Base-by-base conservation (phyloP, 2,888 invertebrate genomes). In the Coelopa pilipes region DNA sequence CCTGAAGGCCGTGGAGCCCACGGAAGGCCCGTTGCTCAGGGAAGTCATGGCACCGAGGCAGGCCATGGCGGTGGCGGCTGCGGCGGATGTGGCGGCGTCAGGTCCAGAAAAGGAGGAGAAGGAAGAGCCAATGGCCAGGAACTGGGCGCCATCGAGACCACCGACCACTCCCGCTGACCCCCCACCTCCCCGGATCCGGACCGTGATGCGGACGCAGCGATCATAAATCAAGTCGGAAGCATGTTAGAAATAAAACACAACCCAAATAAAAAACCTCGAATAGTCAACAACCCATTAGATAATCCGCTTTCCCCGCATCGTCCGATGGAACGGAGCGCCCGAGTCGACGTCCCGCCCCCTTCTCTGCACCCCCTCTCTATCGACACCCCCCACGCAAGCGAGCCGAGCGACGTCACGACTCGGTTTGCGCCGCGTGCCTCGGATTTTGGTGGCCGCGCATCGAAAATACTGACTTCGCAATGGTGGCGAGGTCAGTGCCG, bases 371-470 rank as follows among this genome's bases (percentile, higher is more conserved):
- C 19, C 55, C 9, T 55, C n/a, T 9, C 34, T 7, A 34, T 34
- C 7, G 2, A 34, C 34, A 34, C 34, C 34, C 11, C 57, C 19
- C 57, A 57, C 15, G 21, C 19, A 19, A 10, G 12, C 9, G 19
- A 57, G 21, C 15, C 15, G 5, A 17, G 57, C 57, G 21, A 4
- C 57, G 21, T 19, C 57, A 57, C 17, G 21, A 57, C 11, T 19
- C 57, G 17, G 15, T 47, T 47, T 60, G 71, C 71, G 12, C 34
- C 19, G 63, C 63, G 55, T 74, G 63, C 74, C 34, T 65, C 57
- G 55, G 65, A 74, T 74, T 70, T 74, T 74, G 74, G 57, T 69
- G 63, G 74, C 74, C 70, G 63, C 70, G 70, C 74, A 74, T 65
- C 59, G n/a, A 70, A 73, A 34, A 34, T 34, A 74, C 45, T 70